A percentile compares a stretch with the other conserved stretches of the same genome.
These are phyloP conservation scores for Sylvilagus floridanus DNA, from an alignment of 2,797 vertebrate species.

Conservation along the genomic window DNA sequence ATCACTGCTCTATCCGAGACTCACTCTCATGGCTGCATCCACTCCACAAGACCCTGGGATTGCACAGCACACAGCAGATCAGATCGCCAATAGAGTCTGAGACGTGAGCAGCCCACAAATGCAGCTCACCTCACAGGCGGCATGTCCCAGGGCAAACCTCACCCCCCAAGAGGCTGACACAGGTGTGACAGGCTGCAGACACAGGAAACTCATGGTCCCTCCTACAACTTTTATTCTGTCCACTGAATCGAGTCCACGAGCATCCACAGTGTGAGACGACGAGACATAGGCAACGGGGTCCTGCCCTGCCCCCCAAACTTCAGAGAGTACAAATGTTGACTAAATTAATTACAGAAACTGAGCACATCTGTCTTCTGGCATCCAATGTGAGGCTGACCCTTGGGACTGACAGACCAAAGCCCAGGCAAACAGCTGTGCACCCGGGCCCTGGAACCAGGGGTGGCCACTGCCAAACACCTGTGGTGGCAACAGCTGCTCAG, in stretches of 20 bases:
- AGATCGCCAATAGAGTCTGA: not conserved
- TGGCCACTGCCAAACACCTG: accelerated
- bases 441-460: not conserved
- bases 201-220: not conserved
- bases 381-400: not conserved
- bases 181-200: not conserved
- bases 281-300: not conserved
- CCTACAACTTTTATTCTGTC: not conserved
- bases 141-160: not conserved
- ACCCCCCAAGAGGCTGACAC: not conserved
- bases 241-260: not conserved
- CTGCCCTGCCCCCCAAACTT: not conserved
- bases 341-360: not conserved
- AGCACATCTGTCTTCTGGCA: not conserved
- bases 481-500: not conserved
- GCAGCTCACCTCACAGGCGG: not conserved
- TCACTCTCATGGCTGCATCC: not conserved
- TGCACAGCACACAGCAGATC: not conserved
- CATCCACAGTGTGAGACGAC: not conserved
- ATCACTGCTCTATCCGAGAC: not conserved
- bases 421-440: not conserved
- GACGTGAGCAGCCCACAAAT: not conserved
- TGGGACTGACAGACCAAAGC: not conserved
- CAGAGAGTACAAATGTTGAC: not conserved
- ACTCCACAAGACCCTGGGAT: not conserved